Evolutionary conservation across 2,888 invertebrate species (phyloP).

Genomic region (Habroteleia sp.): DNA sequence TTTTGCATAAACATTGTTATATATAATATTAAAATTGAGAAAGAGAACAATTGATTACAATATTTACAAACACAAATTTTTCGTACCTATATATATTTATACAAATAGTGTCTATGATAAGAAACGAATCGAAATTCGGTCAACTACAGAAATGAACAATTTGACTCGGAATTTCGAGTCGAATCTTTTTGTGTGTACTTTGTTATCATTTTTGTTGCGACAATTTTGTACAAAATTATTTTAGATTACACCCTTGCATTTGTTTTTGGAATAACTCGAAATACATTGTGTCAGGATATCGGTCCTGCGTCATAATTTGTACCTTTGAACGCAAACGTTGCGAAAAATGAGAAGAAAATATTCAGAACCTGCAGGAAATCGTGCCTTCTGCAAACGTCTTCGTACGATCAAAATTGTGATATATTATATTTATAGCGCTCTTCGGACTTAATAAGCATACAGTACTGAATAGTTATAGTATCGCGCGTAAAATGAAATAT

Average conservation of each 20-base stretch:
- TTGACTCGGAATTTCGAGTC: conserved; percentile 7
- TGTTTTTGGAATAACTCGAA: conserved; percentile 8
- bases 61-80: conserved; percentile 5
- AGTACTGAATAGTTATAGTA: conserved; percentile 44
- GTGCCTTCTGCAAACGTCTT: conserved; percentile 52
- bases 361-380: conserved; percentile 26
- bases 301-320: conserved; percentile 2
- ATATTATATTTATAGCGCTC: conserved; percentile 37
- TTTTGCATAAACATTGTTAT: too few species aligned
- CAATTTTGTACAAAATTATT: conserved; percentile 49
- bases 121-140: conserved; percentile 16
- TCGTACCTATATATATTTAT: conserved; percentile 32
- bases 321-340: conserved; percentile 1
- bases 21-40: too few species aligned
- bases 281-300: conserved; percentile 3
- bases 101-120: conserved; percentile 37
- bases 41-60: too few species aligned
- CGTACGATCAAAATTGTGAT: conserved; percentile 58
- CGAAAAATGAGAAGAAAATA: conserved; percentile 9
- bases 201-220: conserved; percentile 56
- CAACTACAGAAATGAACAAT: not conserved
- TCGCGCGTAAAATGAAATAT: too few species aligned
- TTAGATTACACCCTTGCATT: conserved; percentile 15
- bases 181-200: conserved; percentile 39
- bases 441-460: conserved; percentile 28